Conservation (phyloP, 2,113 vertebrate species). For the Anolis sagrei region DNA sequence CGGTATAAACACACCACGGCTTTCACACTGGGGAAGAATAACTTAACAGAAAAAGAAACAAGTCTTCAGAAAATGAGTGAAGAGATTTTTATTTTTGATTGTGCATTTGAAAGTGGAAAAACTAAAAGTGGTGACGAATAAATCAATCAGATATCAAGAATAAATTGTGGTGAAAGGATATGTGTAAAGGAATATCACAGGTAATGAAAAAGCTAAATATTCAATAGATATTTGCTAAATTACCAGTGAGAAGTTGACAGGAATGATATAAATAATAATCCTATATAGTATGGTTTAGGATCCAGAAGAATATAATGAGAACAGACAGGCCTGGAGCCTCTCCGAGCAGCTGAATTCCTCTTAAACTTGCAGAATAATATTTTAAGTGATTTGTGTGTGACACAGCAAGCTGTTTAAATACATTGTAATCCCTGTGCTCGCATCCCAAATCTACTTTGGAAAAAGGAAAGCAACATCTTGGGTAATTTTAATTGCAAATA, state of each 20-base stretch:
- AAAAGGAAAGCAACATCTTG: not conserved
- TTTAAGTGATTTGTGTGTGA: not conserved
- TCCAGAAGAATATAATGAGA: conserved; percentile 5
- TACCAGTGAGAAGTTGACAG: conserved; percentile 3
- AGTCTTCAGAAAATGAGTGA: not conserved
- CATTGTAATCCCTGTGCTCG: not conserved
- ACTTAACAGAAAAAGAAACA: not conserved
- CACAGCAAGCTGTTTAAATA: conserved; percentile 6
- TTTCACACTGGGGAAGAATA: not conserved
- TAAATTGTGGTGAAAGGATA: not conserved
- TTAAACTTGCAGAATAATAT: not conserved
- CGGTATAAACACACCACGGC: not conserved
- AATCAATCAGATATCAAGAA: not conserved
- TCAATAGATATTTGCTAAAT: not conserved
- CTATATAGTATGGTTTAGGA: conserved; percentile 13
- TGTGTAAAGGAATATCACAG: not conserved
- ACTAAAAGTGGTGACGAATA: not conserved
- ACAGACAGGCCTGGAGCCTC: not conserved
- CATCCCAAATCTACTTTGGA: not conserved
- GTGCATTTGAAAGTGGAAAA: not conserved
- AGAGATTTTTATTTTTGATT: not conserved
- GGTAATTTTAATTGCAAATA: not conserved
- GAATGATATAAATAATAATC: conserved; percentile 23
- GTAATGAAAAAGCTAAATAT: conserved; percentile 6
- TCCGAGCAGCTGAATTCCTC: conserved; percentile 17